Percentiles rank a stretch among this genome's conserved stretches.
Evolutionary conservation across 2,113 vertebrate species (phyloP).

Genomic region (Myiagra hebetior): DNA sequence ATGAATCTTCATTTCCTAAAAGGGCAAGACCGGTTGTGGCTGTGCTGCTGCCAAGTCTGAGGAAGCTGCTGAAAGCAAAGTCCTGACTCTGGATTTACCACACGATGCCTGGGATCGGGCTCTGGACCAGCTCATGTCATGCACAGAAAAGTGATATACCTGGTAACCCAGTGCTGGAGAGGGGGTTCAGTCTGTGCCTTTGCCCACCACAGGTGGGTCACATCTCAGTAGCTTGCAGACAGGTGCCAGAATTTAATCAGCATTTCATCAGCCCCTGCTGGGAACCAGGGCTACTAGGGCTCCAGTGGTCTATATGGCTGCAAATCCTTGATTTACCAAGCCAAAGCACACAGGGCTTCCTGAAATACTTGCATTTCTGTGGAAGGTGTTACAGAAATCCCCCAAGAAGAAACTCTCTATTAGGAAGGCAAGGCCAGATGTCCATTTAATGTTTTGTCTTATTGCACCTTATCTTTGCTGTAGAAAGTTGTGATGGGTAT

Average conservation of each 20-base stretch:
- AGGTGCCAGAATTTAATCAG: neutral
- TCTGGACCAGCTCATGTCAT: neutral
- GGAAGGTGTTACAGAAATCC: neutral
- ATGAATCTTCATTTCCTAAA: neutral
- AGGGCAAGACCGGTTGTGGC: neutral
- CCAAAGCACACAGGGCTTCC: neutral
- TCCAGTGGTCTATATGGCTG: neutral
- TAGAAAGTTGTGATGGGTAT: neutral
- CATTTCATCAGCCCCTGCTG: neutral
- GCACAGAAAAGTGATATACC: neutral
- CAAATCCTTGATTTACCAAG: neutral
- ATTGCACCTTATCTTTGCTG: neutral
- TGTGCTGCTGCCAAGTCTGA: neutral
- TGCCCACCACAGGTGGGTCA: neutral
- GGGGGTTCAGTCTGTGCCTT: neutral
- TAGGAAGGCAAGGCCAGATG: neutral
- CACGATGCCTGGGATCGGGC: accelerated
- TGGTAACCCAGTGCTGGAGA: neutral
- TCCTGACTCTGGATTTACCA: neutral
- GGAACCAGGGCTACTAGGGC: neutral
- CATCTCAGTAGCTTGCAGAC: accelerated
- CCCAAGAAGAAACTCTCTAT: neutral
- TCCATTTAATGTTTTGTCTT: neutral
- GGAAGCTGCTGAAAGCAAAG: neutral
- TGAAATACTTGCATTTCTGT: neutral